These are phyloP conservation scores for Apodemia duryi DNA, from an alignment of 2,888 invertebrate genomes.

Conservation along the genomic window DNA sequence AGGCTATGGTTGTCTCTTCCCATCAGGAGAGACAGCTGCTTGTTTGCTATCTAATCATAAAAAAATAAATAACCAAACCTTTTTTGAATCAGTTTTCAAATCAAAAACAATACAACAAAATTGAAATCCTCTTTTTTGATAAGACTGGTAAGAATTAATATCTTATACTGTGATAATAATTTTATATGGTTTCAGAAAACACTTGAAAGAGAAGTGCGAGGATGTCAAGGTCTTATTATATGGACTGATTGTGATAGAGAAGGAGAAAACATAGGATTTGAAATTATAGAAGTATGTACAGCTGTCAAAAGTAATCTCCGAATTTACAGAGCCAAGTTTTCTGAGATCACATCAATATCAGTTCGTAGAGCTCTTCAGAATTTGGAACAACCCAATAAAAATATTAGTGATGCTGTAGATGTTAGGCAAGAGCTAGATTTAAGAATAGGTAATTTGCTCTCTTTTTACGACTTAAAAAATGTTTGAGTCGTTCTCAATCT, in stretches of 20 bases:
- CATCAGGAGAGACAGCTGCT: no score
- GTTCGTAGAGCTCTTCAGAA: conserved; percentile 89
- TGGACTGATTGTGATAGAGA: conserved; percentile 99
- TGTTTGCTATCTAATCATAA: no score
- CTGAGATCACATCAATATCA: conserved; percentile 95
- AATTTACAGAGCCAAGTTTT: conserved; percentile 93
- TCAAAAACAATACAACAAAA: no score
- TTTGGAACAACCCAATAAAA: conserved; percentile 88
- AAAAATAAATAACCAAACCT: no score
- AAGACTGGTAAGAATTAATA: neutral
- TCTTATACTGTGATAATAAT: neutral
- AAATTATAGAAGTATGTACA: conserved; percentile 94
- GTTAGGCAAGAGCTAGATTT: conserved; percentile 94
- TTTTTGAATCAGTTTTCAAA: no score
- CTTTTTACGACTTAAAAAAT: no score
- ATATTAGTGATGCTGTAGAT: conserved; percentile 95
- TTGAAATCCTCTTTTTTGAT: no score
- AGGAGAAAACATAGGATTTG: conserved; percentile 99
- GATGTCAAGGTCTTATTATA: conserved; percentile 89
- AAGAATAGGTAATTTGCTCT: conserved; percentile 85
- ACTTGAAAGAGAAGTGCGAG: conserved; percentile 82
- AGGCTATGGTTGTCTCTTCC: no score
- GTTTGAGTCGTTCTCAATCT: no score
- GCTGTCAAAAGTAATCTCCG: conserved; percentile 85
- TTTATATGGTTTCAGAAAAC: conserved; percentile 75